A percentile compares a stretch with the other conserved stretches of the same genome.
Conservation (phyloP, 2,113 vertebrate genomes). For the Prunella fulvescens region DNA sequence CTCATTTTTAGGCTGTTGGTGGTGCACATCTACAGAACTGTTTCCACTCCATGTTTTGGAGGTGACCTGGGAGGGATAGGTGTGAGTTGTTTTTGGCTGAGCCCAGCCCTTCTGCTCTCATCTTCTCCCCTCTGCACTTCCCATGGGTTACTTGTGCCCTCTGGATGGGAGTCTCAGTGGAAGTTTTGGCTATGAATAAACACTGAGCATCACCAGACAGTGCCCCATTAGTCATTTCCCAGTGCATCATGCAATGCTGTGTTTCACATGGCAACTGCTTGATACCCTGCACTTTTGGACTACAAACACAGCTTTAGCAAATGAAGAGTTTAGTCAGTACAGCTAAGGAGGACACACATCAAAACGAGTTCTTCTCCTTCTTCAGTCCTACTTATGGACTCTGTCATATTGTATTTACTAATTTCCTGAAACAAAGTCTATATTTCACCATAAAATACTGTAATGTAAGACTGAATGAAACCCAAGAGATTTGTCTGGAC, state of each 20-base stretch:
- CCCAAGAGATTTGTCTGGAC: neutral
- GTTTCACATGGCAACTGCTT: neutral
- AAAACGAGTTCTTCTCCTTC: neutral
- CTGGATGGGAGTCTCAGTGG: neutral
- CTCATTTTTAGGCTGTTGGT: neutral
- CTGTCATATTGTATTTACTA: neutral
- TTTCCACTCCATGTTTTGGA: neutral
- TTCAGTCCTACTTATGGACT: neutral
- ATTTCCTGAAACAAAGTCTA: neutral
- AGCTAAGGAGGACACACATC: neutral
- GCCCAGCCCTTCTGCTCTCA: neutral
- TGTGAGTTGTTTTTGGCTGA: neutral
- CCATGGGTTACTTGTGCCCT: neutral
- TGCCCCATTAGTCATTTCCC: neutral
- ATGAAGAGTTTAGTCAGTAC: neutral
- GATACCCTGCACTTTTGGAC: no score
- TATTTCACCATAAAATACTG: neutral
- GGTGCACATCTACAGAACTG: neutral
- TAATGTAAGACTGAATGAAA: neutral
- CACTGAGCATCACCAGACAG: neutral
- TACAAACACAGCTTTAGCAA: neutral
- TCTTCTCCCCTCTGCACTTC: neutral
- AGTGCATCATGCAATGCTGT: accelerated
- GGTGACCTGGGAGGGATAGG: neutral
- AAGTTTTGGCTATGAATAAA: neutral